These are phyloP conservation scores for Philereme transversata DNA, from an alignment of 2,888 invertebrate genomes.

Conservation along the genomic window DNA sequence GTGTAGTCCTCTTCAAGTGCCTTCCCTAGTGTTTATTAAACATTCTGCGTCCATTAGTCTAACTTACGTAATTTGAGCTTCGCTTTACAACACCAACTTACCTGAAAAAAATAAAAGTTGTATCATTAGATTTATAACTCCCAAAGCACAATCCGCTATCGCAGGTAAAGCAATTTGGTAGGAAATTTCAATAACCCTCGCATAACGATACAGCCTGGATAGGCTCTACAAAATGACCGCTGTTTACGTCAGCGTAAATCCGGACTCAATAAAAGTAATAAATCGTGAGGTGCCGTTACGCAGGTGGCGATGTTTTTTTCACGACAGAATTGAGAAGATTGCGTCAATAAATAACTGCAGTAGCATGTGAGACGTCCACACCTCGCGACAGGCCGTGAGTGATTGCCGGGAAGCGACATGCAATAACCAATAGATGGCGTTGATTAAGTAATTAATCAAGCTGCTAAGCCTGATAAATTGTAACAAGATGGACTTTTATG, in stretches of 20 bases:
- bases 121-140: slow-evolving; percentile 29
- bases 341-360: slow-evolving; percentile 74
- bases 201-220: slow-evolving; percentile 34
- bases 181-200: slow-evolving; percentile 32
- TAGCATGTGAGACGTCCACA: slow-evolving; percentile 62
- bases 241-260: slow-evolving; percentile 57
- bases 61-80: slow-evolving; percentile 19
- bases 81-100: slow-evolving; percentile 35
- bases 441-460: slow-evolving; percentile 78
- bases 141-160: slow-evolving; percentile 11
- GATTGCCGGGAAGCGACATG: slow-evolving; percentile 67
- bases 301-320: slow-evolving; percentile 66
- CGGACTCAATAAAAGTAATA: slow-evolving; percentile 66
- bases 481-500: slow-evolving; percentile 19
- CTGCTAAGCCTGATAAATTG: slow-evolving; percentile 41
- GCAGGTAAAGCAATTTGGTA: slow-evolving; percentile 28
- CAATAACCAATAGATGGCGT: slow-evolving; percentile 70
- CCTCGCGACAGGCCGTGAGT: slow-evolving; percentile 61
- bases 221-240: slow-evolving; percentile 45
- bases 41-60: slow-evolving; percentile 10
- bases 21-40: slow-evolving; percentile 21
- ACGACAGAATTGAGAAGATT: slow-evolving; percentile 67
- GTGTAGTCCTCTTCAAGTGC: slow-evolving; percentile 18
- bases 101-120: slow-evolving; percentile 44
- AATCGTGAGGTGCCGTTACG: slow-evolving; percentile 59